These are phyloP conservation scores for Cotesia congregata DNA, from an alignment of 2,888 invertebrate species.

Conservation along the genomic window DNA sequence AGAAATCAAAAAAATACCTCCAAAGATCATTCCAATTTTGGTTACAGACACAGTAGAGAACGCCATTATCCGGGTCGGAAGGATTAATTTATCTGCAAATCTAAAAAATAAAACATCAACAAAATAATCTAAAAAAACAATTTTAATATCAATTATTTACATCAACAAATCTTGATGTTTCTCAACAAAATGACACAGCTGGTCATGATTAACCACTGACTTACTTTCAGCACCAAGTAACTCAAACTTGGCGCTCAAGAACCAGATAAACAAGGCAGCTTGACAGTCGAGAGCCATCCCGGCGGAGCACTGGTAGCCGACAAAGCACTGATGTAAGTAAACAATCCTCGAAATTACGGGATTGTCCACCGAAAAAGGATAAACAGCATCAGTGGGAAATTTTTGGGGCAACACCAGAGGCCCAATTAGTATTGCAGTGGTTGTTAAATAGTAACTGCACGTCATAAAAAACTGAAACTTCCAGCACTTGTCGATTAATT, in stretches of 20 bases:
- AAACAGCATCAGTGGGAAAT: slow-evolving; percentile 46
- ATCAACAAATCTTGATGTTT: slow-evolving; percentile 41
- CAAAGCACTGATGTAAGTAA: slow-evolving; percentile 46
- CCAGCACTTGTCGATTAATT: slow-evolving; percentile 47
- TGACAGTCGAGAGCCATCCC: slow-evolving; percentile 53
- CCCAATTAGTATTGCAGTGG: slow-evolving; percentile 46
- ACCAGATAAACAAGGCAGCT: slow-evolving; percentile 53
- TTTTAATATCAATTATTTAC: neutral
- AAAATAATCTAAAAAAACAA: neutral
- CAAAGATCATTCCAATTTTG: slow-evolving; percentile 43
- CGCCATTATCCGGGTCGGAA: slow-evolving; percentile 40
- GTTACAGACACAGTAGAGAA: slow-evolving; percentile 36
- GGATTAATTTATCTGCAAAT: slow-evolving; percentile 33
- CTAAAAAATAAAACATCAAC: slow-evolving; percentile 22
- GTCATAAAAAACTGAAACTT: slow-evolving; percentile 42
- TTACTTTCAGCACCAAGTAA: slow-evolving; percentile 40
- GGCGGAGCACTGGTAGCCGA: slow-evolving; percentile 42
- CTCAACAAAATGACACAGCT: slow-evolving; percentile 26
- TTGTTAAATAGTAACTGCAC: slow-evolving; percentile 45
- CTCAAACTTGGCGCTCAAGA: slow-evolving; percentile 51
- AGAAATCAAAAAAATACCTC: slow-evolving; percentile 45
- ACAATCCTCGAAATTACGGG: slow-evolving; percentile 37
- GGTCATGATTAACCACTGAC: slow-evolving; percentile 17
- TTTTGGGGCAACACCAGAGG: slow-evolving; percentile 47
- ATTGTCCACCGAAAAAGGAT: slow-evolving; percentile 46